phyloP scores from a whole-genome alignment of 2,113 vertebrate genomes.

The Acrocephalus kingi region DNA sequence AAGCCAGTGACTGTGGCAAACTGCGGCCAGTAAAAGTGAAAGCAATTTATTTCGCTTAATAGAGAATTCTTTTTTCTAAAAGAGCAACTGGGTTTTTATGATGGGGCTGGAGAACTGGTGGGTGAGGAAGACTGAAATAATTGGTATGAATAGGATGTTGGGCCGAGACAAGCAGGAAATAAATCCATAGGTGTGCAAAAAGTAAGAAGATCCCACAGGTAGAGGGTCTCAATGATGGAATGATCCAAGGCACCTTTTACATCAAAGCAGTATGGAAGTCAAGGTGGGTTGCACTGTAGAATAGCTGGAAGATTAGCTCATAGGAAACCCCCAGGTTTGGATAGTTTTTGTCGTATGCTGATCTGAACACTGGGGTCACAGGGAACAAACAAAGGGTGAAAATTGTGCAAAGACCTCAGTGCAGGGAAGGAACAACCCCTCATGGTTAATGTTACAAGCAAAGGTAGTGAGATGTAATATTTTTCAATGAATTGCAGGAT shows the following conservation, averaged over 20 bases:
- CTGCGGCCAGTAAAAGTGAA: background rate
- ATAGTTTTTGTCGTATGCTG: background rate
- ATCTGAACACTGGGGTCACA: background rate
- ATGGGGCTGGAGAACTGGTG: background rate
- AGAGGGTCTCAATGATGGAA: background rate
- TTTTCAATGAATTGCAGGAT: background rate
- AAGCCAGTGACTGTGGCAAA: background rate
- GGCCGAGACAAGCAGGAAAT: background rate
- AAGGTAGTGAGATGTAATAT: background rate
- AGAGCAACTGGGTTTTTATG: background rate
- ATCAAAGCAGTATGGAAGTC: background rate
- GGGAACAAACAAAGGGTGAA: background rate
- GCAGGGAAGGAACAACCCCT: background rate
- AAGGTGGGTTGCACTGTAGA: background rate
- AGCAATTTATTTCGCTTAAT: background rate
- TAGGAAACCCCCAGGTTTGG: background rate
- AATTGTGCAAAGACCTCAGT: fast-evolving
- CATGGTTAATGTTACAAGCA: fast-evolving
- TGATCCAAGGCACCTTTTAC: background rate
- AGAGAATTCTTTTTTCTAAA: background rate
- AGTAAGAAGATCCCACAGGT: background rate
- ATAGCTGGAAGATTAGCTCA: background rate
- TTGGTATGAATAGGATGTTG: background rate
- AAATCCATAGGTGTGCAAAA: background rate
- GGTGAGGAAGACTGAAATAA: background rate